A percentile compares a stretch with the other conserved stretches of the same genome.
phyloP scores from a whole-genome alignment of 2,888 invertebrate genomes.

The Pterobdella sp. region DNA sequence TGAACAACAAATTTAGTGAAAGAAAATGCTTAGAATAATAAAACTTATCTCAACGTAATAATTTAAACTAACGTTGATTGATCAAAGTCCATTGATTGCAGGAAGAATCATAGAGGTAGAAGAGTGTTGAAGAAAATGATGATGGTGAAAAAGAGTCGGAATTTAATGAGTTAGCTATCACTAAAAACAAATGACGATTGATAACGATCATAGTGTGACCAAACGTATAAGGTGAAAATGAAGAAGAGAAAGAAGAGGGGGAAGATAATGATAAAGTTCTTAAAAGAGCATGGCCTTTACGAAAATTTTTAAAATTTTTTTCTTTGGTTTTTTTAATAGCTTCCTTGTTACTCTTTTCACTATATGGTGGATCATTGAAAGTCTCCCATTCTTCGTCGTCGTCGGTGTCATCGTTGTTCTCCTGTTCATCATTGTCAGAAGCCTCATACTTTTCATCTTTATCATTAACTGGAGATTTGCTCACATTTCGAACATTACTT shows the following conservation, averaged over 20 bases:
- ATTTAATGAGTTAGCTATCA: not conserved
- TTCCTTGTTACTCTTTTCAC: not conserved
- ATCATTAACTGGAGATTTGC: not conserved
- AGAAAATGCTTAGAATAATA: too few relatives aligned
- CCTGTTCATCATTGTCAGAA: not conserved
- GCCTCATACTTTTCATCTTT: not conserved
- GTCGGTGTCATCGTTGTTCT: not conserved
- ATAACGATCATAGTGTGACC: not conserved
- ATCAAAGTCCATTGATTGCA: slow-evolving; percentile 3
- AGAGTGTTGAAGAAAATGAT: slow-evolving; percentile 6
- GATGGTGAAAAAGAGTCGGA: not conserved
- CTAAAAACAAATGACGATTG: not conserved
- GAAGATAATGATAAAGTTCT: slow-evolving; percentile 10
- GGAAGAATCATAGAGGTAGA: not conserved
- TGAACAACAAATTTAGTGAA: too few relatives aligned
- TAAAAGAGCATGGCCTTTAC: not conserved
- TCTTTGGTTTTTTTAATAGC: not conserved
- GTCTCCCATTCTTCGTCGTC: not conserved
- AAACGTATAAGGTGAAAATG: not conserved
- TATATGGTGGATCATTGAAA: not conserved
- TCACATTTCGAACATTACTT: not conserved
- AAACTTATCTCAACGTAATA: too few relatives aligned
- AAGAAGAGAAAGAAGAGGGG: not conserved
- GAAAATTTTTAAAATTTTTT: not conserved
- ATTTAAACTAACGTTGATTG: not conserved